Conservation (phyloP, 1,140 invertebrate genomes). For the Leptoteleia sp. region DNA sequence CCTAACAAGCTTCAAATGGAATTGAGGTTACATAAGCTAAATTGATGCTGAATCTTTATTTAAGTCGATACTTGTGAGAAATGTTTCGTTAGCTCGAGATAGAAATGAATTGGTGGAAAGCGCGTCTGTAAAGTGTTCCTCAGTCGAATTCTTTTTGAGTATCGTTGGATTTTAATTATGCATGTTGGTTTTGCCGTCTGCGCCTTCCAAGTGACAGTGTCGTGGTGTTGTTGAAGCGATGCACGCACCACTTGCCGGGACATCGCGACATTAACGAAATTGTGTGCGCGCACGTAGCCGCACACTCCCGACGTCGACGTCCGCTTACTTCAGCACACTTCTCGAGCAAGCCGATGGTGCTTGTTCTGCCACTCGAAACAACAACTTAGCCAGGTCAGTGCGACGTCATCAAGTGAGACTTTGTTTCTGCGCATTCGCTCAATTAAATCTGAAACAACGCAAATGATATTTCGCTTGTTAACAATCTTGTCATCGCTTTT, state of each 20-base stretch:
- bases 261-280: slow-evolving; percentile 36
- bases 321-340: slow-evolving; percentile 28
- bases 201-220: slow-evolving; percentile 29
- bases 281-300: slow-evolving; percentile 47
- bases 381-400: slow-evolving; percentile 40
- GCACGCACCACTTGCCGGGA: slow-evolving; percentile 47
- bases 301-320: slow-evolving; percentile 34
- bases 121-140: too few relatives aligned
- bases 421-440: slow-evolving; percentile 22
- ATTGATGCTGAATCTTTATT: too few relatives aligned
- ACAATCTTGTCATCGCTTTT: background rate
- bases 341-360: slow-evolving; percentile 34
- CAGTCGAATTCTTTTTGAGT: too few relatives aligned
- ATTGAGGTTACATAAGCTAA: too few relatives aligned
- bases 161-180: slow-evolving; percentile 47
- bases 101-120: too few relatives aligned
- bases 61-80: too few relatives aligned
- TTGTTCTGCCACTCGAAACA: slow-evolving; percentile 38
- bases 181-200: slow-evolving; percentile 28
- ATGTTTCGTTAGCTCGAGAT: too few relatives aligned
- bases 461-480: slow-evolving; percentile 19
- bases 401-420: slow-evolving; percentile 23
- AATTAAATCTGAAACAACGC: slow-evolving; percentile 27
- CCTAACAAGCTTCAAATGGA: too few relatives aligned
- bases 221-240: slow-evolving; percentile 23